These are phyloP conservation scores for Cassiopea xamachana DNA, from an alignment of 30 jellyfish, hydroid and myxozoan genomes.

Conservation along the genomic window DNA sequence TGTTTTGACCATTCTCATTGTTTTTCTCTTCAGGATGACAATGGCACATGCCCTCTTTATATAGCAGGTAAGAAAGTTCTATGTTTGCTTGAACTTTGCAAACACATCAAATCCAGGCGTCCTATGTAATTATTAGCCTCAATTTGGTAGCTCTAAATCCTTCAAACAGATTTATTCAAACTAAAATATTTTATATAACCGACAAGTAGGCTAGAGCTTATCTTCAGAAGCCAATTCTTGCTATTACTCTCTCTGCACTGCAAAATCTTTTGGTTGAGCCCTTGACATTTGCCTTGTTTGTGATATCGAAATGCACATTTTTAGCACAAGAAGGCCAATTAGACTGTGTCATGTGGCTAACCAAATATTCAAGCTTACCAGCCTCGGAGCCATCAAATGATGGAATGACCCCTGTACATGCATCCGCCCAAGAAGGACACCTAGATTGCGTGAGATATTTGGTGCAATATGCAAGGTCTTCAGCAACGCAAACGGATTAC, in stretches of 20 bases:
- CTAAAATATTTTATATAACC: no score
- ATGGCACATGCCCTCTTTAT: slow-evolving; percentile 69
- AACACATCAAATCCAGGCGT: no score
- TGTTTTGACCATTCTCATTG: background rate
- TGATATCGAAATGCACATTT: background rate
- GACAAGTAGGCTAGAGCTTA: no score
- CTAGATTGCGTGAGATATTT: slow-evolving; percentile 86
- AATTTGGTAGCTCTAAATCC: no score
- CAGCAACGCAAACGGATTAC: slow-evolving; percentile 46
- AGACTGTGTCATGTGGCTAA: slow-evolving; percentile 92
- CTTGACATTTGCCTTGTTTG: background rate
- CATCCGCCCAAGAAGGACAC: slow-evolving; percentile 97
- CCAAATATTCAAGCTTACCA: slow-evolving; percentile 60
- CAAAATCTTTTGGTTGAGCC: no score
- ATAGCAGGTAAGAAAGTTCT: slow-evolving; percentile 68
- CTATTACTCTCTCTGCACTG: no score
- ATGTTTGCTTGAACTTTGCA: no score
- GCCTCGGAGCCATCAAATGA: slow-evolving; percentile 70
- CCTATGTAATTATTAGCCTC: no score
- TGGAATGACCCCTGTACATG: slow-evolving; percentile 92
- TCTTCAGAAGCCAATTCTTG: no score
- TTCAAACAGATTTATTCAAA: no score
- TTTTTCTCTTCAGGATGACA: slow-evolving; percentile 51
- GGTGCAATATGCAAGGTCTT: slow-evolving; percentile 71
- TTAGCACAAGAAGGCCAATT: slow-evolving; percentile 94